Percentiles rank a stretch among this genome's conserved stretches.
Evolutionary conservation across 2,113 vertebrate species (phyloP).

Genomic region (Vombatus ursinus): DNA sequence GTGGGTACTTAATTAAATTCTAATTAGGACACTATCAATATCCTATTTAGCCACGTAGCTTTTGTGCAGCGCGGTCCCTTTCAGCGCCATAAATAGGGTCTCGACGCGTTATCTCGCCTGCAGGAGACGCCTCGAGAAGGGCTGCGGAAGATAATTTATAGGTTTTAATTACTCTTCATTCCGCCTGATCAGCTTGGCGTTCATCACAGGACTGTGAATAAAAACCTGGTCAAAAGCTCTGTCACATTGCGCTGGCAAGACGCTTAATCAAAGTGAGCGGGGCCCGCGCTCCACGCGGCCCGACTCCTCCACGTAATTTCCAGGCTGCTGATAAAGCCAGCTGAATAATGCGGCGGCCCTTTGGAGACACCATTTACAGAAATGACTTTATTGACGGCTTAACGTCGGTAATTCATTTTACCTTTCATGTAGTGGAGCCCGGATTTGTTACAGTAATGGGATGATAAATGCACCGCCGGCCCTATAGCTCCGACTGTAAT

Average conservation of each 20-base stretch:
- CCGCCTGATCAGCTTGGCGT: constrained; percentile 96
- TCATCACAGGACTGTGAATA: constrained; percentile 96
- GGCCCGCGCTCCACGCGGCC: constrained; percentile 89
- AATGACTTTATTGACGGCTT: constrained; percentile 99
- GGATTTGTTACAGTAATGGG: constrained; percentile 98
- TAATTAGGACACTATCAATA: constrained; percentile 99
- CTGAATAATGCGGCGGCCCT: constrained; percentile 97
- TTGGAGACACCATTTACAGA: constrained; percentile 98
- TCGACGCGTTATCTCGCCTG: constrained; percentile 96
- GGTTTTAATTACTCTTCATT: constrained; percentile 99
- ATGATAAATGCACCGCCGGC: constrained; percentile 97
- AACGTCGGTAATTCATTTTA: constrained; percentile 98
- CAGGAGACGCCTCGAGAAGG: constrained; percentile 95
- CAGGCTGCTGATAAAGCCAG: constrained; percentile 98
- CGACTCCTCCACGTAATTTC: constrained; percentile 94
- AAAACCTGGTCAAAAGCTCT: constrained; percentile 95
- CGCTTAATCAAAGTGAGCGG: constrained; percentile 98
- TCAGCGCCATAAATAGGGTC: constrained; percentile 92
- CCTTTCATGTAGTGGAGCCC: constrained; percentile 94
- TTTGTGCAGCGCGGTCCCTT: constrained; percentile 90
- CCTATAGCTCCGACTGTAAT: constrained; percentile 88
- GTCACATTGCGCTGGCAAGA: constrained; percentile 96
- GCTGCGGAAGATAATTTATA: constrained; percentile 97
- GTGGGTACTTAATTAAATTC: constrained; percentile 99
- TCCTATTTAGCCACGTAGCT: constrained; percentile 96